A percentile compares a stretch with the other conserved stretches of the same genome.
These are phyloP conservation scores for Muraenolepis orangiensis DNA, from an alignment of 2,797 vertebrate species.

Conservation along the genomic window DNA sequence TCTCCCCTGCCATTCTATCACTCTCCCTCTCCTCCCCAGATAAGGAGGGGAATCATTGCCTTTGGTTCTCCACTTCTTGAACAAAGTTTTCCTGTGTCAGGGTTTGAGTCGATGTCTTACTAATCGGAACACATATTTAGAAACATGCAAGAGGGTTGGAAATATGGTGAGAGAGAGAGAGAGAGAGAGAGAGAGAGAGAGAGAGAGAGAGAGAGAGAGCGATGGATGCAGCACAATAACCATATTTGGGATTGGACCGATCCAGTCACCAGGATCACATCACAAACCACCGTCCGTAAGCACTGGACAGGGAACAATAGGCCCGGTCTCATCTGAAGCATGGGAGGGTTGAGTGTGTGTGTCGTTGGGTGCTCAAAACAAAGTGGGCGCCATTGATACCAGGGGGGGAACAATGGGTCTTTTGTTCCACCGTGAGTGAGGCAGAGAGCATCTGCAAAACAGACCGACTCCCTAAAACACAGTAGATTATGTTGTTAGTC, in stretches of 20 bases:
- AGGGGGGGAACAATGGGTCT: background rate
- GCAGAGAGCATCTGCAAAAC: background rate
- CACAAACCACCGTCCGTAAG: background rate
- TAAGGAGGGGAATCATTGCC: background rate
- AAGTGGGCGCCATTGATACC: background rate
- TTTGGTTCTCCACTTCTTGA: background rate
- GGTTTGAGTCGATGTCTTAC: too few relatives aligned
- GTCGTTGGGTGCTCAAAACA: too few relatives aligned
- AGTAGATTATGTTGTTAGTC: too few relatives aligned
- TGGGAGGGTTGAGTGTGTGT: background rate
- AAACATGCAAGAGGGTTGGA: too few relatives aligned
- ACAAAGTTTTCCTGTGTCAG: slow-evolving; percentile 1
- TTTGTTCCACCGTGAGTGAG: too few relatives aligned
- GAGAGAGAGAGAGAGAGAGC: too few relatives aligned
- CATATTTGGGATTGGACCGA: background rate
- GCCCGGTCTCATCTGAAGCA: background rate
- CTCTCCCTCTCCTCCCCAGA: background rate
- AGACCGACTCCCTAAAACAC: background rate
- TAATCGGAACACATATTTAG: too few relatives aligned
- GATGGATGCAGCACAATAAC: too few relatives aligned
- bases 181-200: too few relatives aligned
- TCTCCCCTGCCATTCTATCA: background rate
- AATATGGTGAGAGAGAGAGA: too few relatives aligned
- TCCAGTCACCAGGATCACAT: background rate
- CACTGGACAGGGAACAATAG: background rate